Base-by-base conservation (phyloP, 1,140 invertebrate species). In the Heliconius hewitsoni region DNA sequence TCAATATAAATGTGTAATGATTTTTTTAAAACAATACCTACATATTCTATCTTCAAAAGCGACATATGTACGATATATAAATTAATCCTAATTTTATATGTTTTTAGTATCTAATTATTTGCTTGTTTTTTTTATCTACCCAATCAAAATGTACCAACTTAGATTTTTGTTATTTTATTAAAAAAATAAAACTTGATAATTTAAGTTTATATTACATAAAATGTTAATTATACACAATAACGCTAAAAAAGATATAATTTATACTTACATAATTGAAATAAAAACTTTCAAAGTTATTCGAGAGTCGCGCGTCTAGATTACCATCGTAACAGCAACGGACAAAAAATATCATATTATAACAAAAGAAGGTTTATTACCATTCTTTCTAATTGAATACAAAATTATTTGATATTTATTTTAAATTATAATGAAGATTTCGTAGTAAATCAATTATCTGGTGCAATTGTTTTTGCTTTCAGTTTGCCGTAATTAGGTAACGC, bases 401-500 rank as follows among this genome's bases (percentile, higher is more conserved):
- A 30, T 13, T 66, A 66, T 66, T 30, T 66, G 13, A 4, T 30
- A 16, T 66, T 66, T 66, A 66, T 66, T 66, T 66, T 66, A 66
- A 66, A 66, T 16, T 66, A 30, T 30, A 23, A 66, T 66, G 23
- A 66, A 66, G 23, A 66, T 66, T 66, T 66, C 60, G 13, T 23
- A 30, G 60, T 66, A 66, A 66, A 66, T 66, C 60, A 66, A 66
- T 66, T 66, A 66, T 66, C 60, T 66, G 60, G 60, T 66, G 60
- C 60, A 66, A 66, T 0, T 30, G 60, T 66, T 66, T 66, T 66
- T 66, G 13, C 60, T 66, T 66, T 66, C 60, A 66, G 13, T 66
- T 27, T 66, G 60, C 27, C 30, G 5, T 66, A 66, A 74, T 82
- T 82, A 79, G 75, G 74, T 79, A 82, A 79, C 66, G 27, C 46